Base-by-base conservation (phyloP, 2,113 vertebrate species). In the Myodes glareolus region DNA sequence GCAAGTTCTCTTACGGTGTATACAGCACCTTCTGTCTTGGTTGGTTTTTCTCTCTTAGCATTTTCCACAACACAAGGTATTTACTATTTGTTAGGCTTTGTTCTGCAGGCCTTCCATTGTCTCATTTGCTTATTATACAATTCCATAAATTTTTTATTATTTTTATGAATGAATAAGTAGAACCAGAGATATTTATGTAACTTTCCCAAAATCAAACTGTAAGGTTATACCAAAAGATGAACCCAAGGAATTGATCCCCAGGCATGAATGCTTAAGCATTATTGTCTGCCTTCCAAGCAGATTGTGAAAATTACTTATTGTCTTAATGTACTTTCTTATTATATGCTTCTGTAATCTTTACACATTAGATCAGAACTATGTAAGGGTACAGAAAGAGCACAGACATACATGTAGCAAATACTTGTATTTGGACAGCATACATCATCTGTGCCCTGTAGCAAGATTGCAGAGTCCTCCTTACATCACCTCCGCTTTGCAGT, bases 161-260 rank as follows among this genome's bases (percentile, higher is more conserved):
- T 92, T 90, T 76, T 87, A 65, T 65, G 94, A 50, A 65, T 55
- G 12, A 91, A 58, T 77, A 93, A 87, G 65, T 39, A 94, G 58
- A 77, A 31, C 2, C 36, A 55, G 42, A 55, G 55, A 87, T 90
- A 82, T 25, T 94, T 90, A 75, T 90, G 33, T 78, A 72, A 94
- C 39, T 78, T 90, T 58, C 7, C 25, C 19, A 27, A 84, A 93
- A n/a, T 80, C 55, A 21, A 68, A 87, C 61, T 70, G 0, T 75
- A 86, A 92, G n/a, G 9, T 55, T 36, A 96, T 52, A 33, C 63
- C 45, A 87, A 65, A 36, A 94, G 68, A 16, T 90, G 29, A 85
- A 73, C 72, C 25, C 68, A 86, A 76, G 61, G 16, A 45, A 17
- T 72, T 31, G 47, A 19, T 72, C 68, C 36, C 31, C 42, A 50